Percentiles rank a stretch among this genome's conserved stretches.
Conservation (phyloP, 2,113 vertebrate species). For the Xenopus tropicalis region UCB_Xtro_10.0 CM004447.2:29823501-29824000, state of each 20-base stretch:
- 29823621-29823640: not conserved
- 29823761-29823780: not conserved
- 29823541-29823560: too few relatives aligned
- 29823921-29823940: too few relatives aligned
- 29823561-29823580: too few relatives aligned
- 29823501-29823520: too few relatives aligned
- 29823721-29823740: not conserved
- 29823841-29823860: not conserved
- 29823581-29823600: too few relatives aligned
- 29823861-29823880: too few relatives aligned
- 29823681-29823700: not conserved
- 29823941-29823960: too few relatives aligned
- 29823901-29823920: too few relatives aligned
- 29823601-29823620: not conserved
- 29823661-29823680: not conserved
- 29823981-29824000: too few relatives aligned
- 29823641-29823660: not conserved
- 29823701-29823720: not conserved
- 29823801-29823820: not conserved
- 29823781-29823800: not conserved
- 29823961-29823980: too few relatives aligned
- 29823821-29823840: not conserved
- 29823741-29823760: not conserved
- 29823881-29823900: too few relatives aligned
- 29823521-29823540: too few relatives aligned